Conservation (phyloP, 2,888 invertebrate genomes). For the Perizoma affinitatum region DNA sequence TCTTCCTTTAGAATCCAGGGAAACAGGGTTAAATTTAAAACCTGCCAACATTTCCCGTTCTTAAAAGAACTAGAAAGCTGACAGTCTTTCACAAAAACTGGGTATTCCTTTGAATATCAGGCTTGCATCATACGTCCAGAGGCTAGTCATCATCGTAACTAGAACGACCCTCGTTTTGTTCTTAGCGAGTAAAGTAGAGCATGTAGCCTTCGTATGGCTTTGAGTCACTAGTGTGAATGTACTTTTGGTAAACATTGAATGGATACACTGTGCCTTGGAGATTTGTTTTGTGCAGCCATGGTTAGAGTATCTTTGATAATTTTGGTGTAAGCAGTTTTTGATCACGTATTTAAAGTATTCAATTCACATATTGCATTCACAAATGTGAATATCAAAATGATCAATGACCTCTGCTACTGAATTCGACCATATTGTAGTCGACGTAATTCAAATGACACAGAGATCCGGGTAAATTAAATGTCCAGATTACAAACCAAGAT, state of each 20-base stretch:
- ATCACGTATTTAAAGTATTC: too few species aligned
- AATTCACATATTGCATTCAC: too few species aligned
- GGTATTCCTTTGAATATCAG: slow-evolving; percentile 18
- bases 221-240: slow-evolving; percentile 22
- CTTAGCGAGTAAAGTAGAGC: slow-evolving; percentile 30
- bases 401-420: too few species aligned
- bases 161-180: slow-evolving; percentile 7
- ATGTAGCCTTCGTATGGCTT: slow-evolving; percentile 29
- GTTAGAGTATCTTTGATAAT: slow-evolving; percentile 11
- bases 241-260: slow-evolving; percentile 23
- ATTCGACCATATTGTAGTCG: too few species aligned
- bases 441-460: too few species aligned
- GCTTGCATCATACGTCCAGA: slow-evolving; percentile 18
- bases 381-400: too few species aligned
- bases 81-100: neutral
- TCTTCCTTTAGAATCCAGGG: slow-evolving; percentile 7
- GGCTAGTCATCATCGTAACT: slow-evolving; percentile 12
- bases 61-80: too few species aligned
- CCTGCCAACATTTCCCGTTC: neutral
- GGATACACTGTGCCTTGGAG: too few species aligned
- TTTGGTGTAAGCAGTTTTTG: neutral
- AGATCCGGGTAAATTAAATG: too few species aligned
- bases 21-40: neutral
- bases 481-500: too few species aligned
- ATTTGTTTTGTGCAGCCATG: slow-evolving; percentile 7